Base-by-base conservation (phyloP, 1,140 invertebrate species). In the Drosophila sechellia region DNA sequence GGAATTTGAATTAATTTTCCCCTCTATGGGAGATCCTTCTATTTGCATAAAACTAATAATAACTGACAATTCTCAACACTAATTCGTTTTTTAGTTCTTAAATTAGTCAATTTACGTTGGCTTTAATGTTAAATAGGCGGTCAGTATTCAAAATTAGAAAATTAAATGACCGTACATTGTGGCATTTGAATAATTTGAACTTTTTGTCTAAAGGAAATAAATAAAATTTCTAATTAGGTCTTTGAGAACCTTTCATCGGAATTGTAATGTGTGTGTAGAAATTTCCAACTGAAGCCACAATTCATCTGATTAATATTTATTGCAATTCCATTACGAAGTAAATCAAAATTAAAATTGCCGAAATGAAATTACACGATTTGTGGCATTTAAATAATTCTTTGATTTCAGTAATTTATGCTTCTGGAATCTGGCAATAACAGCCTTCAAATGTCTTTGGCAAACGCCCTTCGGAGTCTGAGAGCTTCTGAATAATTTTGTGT, bases 401-500 rank as follows among this genome's bases (percentile, higher is more conserved):
- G 27, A 35, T 43, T 42, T 49, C 15, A 5, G 35, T 35, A 37
- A 70, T 37, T 46, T 58, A 11, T 20, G 22, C 45, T 12, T 22
- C 37, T 10, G 11, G 11, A 61, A 59, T 34, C 40, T 20, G 54
- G 31, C 13, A 59, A 27, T 34, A 31, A 75, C 46, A 15, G 59
- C 52, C 31, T 49, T 39, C n/a, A 39, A 52, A 42, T 53, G 37
- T 52, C 17, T 25, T 48, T 52, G 25, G 46, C n/a, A 48, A 45
- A 54, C 12, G 6, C n/a, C 11, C n/a, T 15, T n/a, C 10, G 20
- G 13, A 48, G 6, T 42, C 54, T 59, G 31, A 20, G 13, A 35
- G 45, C 48, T 45, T 45, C 45, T 69, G 58, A 69, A 75, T 75
- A 64, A 75, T 79, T 60, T 69, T 12, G 42, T 48, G 43, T 70